Base-by-base conservation (phyloP, 2,888 invertebrate genomes). In the Sarcophaga subvicina region DNA sequence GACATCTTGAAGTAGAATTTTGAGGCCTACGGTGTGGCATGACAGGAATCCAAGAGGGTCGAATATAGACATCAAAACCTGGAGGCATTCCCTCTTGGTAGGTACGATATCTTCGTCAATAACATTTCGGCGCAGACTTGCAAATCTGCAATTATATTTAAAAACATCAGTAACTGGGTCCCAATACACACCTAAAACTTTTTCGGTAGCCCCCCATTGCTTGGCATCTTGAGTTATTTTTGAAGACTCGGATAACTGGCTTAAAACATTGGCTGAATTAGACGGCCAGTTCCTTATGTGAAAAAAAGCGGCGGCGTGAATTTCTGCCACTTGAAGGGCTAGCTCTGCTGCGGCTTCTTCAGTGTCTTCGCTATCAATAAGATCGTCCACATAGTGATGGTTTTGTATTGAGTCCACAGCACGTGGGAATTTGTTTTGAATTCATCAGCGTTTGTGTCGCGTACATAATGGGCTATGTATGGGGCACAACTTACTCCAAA, bases 111-210 rank as follows among this genome's bases (percentile, higher is more conserved):
- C 11, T 3, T 70, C 63, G 2, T 54, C 60, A 12, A 86, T 54
- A 1, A 88, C 76, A 54, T 88, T 73, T 0, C 88, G 79, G 22
- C 66, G 67, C 11, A 86, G 66, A 5, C 80, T 66, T 17, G 85
- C 72, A 67, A 88, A 88, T 81, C 80, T 87, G 66, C 49, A 87
- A 78, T 49, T 83, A 81, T 88, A 88, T 62, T 69, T 77, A 54
- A 88, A 88, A 2, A 60, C 49, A 17, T 88, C 86, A 25, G 66
- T 77, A 73, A 62, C 80, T 10, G 83, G 80, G 14, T 86, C 82
- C 83, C 88, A 88, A 83, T 66, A 80, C 80, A 88, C 77, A 73
- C 81, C 85, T 47, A 85, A 49, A 25, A 87, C n/a, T 60, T 87
- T 85, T 64, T 81, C 81, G 1, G 69, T 73, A 5, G 80, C 62